These are phyloP conservation scores for Drosophila chauvacae DNA, from an alignment of 1,140 invertebrate genomes.

Conservation along the genomic window DNA sequence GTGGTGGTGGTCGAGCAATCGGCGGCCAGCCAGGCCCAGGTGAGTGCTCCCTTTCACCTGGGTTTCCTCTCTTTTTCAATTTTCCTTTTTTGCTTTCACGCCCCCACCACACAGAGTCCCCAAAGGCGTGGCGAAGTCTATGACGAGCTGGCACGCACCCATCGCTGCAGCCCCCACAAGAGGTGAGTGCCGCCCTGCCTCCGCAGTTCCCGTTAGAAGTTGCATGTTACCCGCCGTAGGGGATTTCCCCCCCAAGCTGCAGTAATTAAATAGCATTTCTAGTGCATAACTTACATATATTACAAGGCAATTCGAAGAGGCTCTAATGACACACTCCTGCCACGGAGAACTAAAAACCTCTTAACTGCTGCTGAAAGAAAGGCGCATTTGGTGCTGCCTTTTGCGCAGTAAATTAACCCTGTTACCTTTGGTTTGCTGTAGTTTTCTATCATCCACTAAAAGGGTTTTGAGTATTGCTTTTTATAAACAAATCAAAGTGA, in stretches of 20 bases:
- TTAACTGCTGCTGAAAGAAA: not conserved
- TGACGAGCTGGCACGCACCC: slow-evolving; percentile 75
- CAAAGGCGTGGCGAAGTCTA: slow-evolving; percentile 79
- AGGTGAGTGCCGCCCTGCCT: slow-evolving; percentile 49
- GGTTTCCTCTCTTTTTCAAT: not conserved
- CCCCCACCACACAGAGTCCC: slow-evolving; percentile 66
- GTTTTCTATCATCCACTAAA: not conserved
- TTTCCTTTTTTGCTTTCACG: not conserved
- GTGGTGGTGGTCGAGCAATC: slow-evolving; percentile 71
- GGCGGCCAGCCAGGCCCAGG: slow-evolving; percentile 71
- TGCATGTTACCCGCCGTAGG: slow-evolving; percentile 22
- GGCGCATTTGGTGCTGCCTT: not conserved
- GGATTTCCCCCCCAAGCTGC: not conserved
- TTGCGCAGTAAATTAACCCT: slow-evolving; percentile 2
- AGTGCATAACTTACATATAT: not conserved
- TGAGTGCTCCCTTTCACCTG: slow-evolving; percentile 13
- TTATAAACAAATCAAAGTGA: not conserved
- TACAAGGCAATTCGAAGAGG: not conserved
- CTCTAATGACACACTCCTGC: not conserved
- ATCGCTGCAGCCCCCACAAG: slow-evolving; percentile 82
- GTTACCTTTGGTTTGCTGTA: not conserved
- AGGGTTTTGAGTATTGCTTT: not conserved
- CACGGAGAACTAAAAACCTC: not conserved
- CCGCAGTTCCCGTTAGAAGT: not conserved
- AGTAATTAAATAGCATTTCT: slow-evolving; percentile 4